A percentile compares a stretch with the other conserved stretches of the same genome.
phyloP scores from a whole-genome alignment of 2,113 vertebrate genomes.

The Patagioenas fasciata region DNA sequence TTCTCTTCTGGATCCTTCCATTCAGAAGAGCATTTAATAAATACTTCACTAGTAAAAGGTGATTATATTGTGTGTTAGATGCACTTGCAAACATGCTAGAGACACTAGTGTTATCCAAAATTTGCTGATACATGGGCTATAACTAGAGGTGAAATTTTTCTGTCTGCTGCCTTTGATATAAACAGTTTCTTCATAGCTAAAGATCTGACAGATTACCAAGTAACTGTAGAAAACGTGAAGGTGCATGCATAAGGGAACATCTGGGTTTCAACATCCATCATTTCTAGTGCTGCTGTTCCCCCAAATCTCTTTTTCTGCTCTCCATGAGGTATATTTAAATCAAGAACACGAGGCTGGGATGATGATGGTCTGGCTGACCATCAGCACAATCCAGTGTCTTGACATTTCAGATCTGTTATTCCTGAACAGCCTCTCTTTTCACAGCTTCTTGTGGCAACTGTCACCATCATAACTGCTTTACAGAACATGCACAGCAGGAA shows the following conservation, averaged over 20 bases:
- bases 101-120: not conserved
- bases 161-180: not conserved
- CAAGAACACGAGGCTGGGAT: not conserved
- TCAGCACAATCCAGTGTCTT: not conserved
- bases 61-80: not conserved
- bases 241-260: fast-evolving
- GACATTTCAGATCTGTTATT: not conserved
- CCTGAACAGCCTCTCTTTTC: not conserved
- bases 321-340: not conserved
- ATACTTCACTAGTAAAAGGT: not conserved
- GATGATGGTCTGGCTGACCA: not conserved
- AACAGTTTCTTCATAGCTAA: not conserved
- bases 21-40: not conserved
- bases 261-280: not conserved
- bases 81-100: not conserved
- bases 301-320: not conserved
- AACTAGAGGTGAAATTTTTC: not conserved
- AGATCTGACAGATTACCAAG: not conserved
- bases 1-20: not conserved
- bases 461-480: not conserved
- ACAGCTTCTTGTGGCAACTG: not conserved
- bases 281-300: not conserved
- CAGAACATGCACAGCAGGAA: not conserved
- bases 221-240: not conserved
- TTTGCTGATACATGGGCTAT: not conserved